Evolutionary conservation across 2,797 vertebrate genomes (phyloP).

Genomic region (Brachyrhaphis roseni): DNA sequence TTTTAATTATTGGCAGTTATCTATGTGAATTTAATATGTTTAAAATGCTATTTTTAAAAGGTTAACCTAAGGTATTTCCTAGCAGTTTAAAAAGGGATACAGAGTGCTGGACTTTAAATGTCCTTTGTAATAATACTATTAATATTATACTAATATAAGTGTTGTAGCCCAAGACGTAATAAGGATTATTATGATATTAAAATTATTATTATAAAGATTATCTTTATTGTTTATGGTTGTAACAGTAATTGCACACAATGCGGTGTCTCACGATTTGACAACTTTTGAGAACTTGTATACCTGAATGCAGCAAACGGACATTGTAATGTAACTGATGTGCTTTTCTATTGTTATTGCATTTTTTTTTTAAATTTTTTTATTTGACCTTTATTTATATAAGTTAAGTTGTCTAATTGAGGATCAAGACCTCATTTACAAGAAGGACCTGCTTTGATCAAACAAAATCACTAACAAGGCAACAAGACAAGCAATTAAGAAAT

Average conservation of each 20-base stretch:
- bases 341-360: neutral
- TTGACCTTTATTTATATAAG: too few relatives aligned
- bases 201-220: too few relatives aligned
- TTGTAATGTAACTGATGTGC: neutral
- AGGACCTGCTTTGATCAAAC: too few relatives aligned
- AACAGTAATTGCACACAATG: neutral
- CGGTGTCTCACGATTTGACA: neutral
- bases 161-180: neutral
- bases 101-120: neutral
- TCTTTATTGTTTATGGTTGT: too few relatives aligned
- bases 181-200: too few relatives aligned
- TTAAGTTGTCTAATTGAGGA: too few relatives aligned
- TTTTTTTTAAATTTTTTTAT: too few relatives aligned
- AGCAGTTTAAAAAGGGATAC: neutral
- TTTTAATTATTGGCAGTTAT: neutral
- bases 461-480: too few relatives aligned
- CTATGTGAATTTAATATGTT: neutral
- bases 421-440: too few relatives aligned
- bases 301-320: slow-evolving; percentile 5
- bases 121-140: neutral
- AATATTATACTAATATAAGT: neutral
- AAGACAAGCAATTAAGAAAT: too few relatives aligned
- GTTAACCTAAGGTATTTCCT: neutral
- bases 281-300: neutral
- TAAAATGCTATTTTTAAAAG: neutral